These are phyloP conservation scores for Drosophila lini DNA, from an alignment of 1,140 invertebrate genomes.

Conservation along the genomic window DNA sequence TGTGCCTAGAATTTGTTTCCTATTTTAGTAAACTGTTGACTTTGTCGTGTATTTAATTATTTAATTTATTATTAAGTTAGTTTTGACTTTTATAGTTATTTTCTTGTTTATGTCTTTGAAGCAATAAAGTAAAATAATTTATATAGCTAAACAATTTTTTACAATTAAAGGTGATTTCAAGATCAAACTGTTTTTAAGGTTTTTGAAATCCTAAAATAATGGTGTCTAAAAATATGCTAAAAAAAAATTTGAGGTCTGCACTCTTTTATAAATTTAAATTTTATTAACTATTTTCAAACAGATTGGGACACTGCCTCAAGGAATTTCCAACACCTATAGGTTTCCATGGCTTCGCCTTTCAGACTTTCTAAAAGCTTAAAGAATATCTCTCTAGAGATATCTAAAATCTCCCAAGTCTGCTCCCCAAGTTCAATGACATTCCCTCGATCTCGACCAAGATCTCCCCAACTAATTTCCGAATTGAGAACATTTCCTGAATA, in stretches of 20 bases:
- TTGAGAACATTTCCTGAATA: slow-evolving; percentile 14
- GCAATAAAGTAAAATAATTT: no score
- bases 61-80: not conserved
- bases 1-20: not conserved
- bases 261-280: not conserved
- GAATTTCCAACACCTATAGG: no score
- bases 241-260: no score
- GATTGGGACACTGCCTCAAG: not conserved
- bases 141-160: not conserved
- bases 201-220: not conserved
- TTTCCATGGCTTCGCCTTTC: no score
- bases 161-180: not conserved
- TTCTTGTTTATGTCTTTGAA: not conserved
- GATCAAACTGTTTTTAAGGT: not conserved
- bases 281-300: not conserved
- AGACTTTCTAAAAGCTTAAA: not conserved
- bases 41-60: not conserved
- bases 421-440: slow-evolving; percentile 12
- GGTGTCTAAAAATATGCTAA: not conserved
- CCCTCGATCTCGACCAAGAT: not conserved
- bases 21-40: not conserved
- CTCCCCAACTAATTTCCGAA: not conserved
- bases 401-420: no score
- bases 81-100: not conserved
- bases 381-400: not conserved